These are phyloP conservation scores for Apteryx owenii DNA, from an alignment of 2,113 vertebrate species.

Conservation along the genomic window DNA sequence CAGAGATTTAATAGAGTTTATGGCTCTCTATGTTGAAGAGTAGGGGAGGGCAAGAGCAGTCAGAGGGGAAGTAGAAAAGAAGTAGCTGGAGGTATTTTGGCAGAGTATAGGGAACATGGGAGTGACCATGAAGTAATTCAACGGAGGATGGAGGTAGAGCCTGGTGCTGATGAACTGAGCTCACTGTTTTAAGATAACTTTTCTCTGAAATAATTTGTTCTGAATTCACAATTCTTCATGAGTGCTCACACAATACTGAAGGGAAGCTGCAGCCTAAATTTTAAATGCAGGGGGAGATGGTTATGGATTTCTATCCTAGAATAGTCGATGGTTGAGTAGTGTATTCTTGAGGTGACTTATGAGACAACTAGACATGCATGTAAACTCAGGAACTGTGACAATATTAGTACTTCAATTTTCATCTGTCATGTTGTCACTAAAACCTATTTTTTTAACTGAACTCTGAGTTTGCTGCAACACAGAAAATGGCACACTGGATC, in stretches of 20 bases:
- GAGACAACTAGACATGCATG: background rate
- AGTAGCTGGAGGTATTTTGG: background rate
- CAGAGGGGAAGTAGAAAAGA: background rate
- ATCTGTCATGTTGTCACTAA: background rate
- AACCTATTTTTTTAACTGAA: background rate
- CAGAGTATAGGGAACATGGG: background rate
- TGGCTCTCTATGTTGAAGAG: background rate
- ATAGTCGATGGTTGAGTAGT: background rate
- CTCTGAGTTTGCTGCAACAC: background rate
- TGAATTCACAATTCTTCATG: background rate
- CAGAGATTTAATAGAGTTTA: background rate
- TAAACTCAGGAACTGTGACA: background rate
- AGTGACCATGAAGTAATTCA: background rate
- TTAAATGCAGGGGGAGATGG: background rate
- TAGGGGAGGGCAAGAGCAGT: background rate
- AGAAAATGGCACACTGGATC: background rate
- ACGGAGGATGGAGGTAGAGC: background rate
- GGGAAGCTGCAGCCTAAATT: background rate
- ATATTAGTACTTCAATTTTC: background rate
- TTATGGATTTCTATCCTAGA: background rate
- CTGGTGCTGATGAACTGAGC: background rate
- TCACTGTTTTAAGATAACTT: background rate
- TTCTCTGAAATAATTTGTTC: background rate
- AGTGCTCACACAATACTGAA: background rate
- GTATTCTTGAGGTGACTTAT: background rate